A percentile compares a stretch with the other conserved stretches of the same genome.
Conservation (phyloP, 2,888 invertebrate genomes). For the Tetranychus piercei region DNA sequence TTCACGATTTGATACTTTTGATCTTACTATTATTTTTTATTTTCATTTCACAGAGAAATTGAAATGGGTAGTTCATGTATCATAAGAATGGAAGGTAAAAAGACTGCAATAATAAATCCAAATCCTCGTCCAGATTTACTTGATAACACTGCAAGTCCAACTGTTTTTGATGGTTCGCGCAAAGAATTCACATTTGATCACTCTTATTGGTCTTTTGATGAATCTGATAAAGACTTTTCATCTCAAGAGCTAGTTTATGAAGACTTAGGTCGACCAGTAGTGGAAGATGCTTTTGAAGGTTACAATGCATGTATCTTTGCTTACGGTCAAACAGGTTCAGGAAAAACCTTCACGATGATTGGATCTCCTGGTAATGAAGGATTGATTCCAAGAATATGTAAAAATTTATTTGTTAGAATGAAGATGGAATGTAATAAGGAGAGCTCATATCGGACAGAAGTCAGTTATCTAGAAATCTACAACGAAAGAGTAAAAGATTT, state of each 20-base stretch:
- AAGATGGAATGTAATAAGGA: constrained; percentile 60
- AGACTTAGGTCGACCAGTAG: constrained; percentile 43
- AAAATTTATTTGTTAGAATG: constrained; percentile 56
- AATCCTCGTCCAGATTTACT: constrained; percentile 34
- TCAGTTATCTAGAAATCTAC: constrained; percentile 68
- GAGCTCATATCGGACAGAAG: constrained; percentile 58
- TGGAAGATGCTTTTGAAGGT: constrained; percentile 59
- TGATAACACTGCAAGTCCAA: background rate
- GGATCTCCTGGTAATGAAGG: constrained; percentile 56
- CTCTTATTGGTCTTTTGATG: constrained; percentile 66
- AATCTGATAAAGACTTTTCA: constrained; percentile 49
- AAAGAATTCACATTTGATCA: constrained; percentile 77
- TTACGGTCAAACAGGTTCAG: constrained; percentile 76
- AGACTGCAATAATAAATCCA: constrained; percentile 53
- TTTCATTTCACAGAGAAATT: constrained; percentile 45
- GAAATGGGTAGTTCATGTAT: constrained; percentile 64
- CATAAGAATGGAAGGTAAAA: constrained; percentile 66
- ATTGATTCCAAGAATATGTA: constrained; percentile 65
- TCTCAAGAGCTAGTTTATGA: constrained; percentile 58
- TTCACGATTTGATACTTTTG: background rate
- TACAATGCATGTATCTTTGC: constrained; percentile 81
- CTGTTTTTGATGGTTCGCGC: constrained; percentile 31
- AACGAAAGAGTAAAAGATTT: constrained; percentile 52
- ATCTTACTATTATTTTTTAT: background rate
- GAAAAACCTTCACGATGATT: constrained; percentile 84